Evolutionary conservation across 2,113 vertebrate species (phyloP).

Genomic region (Phocoena sinus): DNA sequence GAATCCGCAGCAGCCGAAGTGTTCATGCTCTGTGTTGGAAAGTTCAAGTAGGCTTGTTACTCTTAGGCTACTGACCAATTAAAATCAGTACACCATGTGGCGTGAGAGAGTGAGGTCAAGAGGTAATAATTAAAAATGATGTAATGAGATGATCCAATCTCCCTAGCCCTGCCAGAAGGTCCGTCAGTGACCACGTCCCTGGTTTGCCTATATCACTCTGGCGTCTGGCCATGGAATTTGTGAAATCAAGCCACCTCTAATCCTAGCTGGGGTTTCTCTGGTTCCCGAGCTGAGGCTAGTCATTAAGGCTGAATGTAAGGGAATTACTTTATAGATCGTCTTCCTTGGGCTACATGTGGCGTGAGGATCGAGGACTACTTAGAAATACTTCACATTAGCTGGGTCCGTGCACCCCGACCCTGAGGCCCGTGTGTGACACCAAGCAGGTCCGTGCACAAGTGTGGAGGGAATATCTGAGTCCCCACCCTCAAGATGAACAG

Average conservation of each 20-base stretch:
- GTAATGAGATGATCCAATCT: constrained; percentile 67
- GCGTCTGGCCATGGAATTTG: constrained; percentile 16
- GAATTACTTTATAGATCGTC: not conserved
- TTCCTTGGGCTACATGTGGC: not conserved
- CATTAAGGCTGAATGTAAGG: not conserved
- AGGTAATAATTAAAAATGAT: constrained; percentile 71
- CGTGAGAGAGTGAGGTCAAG: constrained; percentile 61
- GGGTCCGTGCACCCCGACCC: too few species aligned
- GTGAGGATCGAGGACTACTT: not conserved
- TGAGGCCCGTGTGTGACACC: too few species aligned
- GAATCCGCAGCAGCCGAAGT: constrained; percentile 49
- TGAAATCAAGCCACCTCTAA: constrained; percentile 40
- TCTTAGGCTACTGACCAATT: constrained; percentile 68
- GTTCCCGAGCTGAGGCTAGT: not conserved
- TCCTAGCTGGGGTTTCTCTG: not conserved
- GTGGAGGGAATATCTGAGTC: not conserved
- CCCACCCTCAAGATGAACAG: not conserved
- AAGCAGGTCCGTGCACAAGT: accelerated
- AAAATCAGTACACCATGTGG: constrained; percentile 59
- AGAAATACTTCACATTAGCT: not conserved
- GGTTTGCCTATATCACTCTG: constrained; percentile 22
- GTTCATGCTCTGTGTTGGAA: constrained; percentile 56
- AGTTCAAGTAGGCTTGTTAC: constrained; percentile 65
- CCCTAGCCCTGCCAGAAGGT: constrained; percentile 52
- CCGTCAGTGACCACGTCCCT: constrained; percentile 15